These are phyloP conservation scores for Euglossa dilemma DNA, from an alignment of 1,140 invertebrate species.

Conservation along the genomic window DNA sequence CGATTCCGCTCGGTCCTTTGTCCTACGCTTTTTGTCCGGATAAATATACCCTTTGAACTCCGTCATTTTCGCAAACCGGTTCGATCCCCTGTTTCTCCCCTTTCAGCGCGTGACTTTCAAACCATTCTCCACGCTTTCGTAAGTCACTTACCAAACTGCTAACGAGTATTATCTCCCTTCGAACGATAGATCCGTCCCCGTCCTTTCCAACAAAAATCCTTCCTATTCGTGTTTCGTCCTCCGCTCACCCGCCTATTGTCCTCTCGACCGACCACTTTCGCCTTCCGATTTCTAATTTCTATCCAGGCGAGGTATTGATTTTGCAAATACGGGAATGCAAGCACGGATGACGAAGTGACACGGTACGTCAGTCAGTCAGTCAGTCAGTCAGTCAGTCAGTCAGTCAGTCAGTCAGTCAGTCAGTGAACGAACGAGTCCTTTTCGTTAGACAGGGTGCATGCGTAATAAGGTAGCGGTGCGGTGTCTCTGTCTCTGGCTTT, in stretches of 20 bases:
- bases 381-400: slow-evolving; percentile 69
- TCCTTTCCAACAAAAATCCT: not conserved
- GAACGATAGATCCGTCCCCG: not conserved
- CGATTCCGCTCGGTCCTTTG: not conserved
- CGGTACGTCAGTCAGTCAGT: not conserved
- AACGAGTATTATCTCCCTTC: not conserved
- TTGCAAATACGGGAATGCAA: not conserved
- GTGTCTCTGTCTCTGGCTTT: slow-evolving; percentile 72
- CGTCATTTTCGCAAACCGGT: slow-evolving; percentile 15
- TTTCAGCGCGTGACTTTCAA: slow-evolving; percentile 7
- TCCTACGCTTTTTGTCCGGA: slow-evolving; percentile 1
- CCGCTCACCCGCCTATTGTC: not conserved
- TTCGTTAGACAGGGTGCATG: slow-evolving; percentile 72
- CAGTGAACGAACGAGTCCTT: slow-evolving; percentile 64
- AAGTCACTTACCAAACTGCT: slow-evolving; percentile 17
- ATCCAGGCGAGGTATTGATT: not conserved
- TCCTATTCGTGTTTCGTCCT: not conserved
- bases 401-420: slow-evolving; percentile 74
- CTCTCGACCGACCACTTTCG: not conserved
- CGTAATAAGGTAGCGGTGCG: slow-evolving; percentile 73
- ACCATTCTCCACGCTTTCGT: not conserved
- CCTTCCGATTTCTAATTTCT: not conserved
- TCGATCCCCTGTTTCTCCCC: not conserved
- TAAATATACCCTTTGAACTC: slow-evolving; percentile 25
- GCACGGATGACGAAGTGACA: not conserved